Conservation (phyloP, 2,113 vertebrate genomes). For the Formicarius rufipectus region DNA sequence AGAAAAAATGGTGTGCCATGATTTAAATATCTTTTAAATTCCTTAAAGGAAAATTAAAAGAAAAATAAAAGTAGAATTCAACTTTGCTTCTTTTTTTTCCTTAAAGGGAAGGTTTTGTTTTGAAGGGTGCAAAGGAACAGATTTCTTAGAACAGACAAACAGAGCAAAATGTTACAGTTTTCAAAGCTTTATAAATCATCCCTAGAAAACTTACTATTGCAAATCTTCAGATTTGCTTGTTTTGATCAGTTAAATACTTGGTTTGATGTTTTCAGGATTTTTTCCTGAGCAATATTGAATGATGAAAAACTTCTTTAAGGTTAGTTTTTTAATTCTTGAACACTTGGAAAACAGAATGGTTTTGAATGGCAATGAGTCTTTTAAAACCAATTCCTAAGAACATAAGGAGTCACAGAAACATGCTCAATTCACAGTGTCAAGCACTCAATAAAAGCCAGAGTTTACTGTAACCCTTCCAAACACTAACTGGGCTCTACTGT, state of each 20-base stretch:
- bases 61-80: neutral
- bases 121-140: neutral
- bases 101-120: neutral
- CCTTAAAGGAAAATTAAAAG: neutral
- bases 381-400: neutral
- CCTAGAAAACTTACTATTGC: neutral
- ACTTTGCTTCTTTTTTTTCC: neutral
- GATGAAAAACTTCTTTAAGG: neutral
- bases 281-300: neutral
- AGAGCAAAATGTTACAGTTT: neutral
- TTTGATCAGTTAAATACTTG: neutral
- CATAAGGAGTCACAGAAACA: neutral
- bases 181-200: neutral
- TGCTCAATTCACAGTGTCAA: neutral
- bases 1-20: neutral
- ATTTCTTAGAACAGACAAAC: neutral
- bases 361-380: neutral
- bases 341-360: neutral
- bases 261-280: neutral
- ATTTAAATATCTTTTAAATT: neutral
- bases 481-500: neutral
- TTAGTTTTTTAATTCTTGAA: neutral
- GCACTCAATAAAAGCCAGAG: neutral
- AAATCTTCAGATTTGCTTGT: neutral
- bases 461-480: neutral